Conservation (phyloP, 2,888 invertebrate species). For the Tiphia femorata region DNA sequence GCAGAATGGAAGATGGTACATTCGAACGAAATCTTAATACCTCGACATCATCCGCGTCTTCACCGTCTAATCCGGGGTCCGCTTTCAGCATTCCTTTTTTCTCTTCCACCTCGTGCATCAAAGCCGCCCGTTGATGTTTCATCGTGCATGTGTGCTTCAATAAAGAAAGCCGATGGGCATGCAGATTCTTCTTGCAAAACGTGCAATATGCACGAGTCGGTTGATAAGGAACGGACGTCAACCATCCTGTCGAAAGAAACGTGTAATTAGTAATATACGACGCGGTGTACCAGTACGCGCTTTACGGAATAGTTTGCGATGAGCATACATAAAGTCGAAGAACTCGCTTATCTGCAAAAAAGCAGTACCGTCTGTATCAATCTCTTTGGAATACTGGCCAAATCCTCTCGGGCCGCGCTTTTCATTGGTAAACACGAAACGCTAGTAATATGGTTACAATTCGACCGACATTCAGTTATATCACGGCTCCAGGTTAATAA, state of each 20-base stretch:
- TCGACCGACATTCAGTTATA: too few species aligned
- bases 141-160: slow-evolving; percentile 75
- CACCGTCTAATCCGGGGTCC: slow-evolving; percentile 24
- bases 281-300: too few species aligned
- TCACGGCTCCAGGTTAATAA: too few species aligned
- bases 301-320: too few species aligned
- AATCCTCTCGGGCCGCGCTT: too few species aligned
- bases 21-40: too few species aligned
- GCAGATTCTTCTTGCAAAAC: slow-evolving; percentile 73
- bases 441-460: slow-evolving; percentile 1
- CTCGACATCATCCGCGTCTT: slow-evolving; percentile 36
- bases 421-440: slow-evolving; percentile 1
- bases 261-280: too few species aligned
- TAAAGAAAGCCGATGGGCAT: slow-evolving; percentile 73
- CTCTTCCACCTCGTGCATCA: slow-evolving; percentile 45
- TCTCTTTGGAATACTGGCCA: too few species aligned
- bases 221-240: slow-evolving; percentile 71
- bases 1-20: too few species aligned
- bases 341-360: too few species aligned
- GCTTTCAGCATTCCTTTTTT: slow-evolving; percentile 33
- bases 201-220: slow-evolving; percentile 73
- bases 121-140: slow-evolving; percentile 71
- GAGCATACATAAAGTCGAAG: too few species aligned
- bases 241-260: slow-evolving; percentile 70
- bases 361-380: too few species aligned